Evolutionary conservation across 2,888 invertebrate species (phyloP).

Genomic region (Ditula angustiorana): DNA sequence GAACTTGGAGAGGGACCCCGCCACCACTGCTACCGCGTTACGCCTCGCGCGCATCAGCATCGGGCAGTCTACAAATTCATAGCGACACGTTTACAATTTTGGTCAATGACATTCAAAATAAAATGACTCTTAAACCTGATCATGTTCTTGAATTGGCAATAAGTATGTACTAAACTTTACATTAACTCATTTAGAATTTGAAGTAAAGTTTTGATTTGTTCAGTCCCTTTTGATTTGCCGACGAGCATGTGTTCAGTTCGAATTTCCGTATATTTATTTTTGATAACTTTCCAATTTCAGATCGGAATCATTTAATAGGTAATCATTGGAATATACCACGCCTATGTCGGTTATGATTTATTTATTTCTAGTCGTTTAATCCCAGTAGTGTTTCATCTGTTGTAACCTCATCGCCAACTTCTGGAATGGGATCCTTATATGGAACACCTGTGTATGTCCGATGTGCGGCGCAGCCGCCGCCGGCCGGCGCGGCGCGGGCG

Average conservation of each 20-base stretch:
- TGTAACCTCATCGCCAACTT: slow-evolving; percentile 58
- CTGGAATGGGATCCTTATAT: slow-evolving; percentile 66
- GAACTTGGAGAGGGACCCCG: slow-evolving; percentile 53
- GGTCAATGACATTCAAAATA: slow-evolving; percentile 46
- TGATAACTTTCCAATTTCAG: slow-evolving; percentile 82
- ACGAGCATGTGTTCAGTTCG: slow-evolving; percentile 60
- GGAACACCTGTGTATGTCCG: slow-evolving; percentile 58
- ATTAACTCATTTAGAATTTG: slow-evolving; percentile 40
- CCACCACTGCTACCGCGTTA: not conserved
- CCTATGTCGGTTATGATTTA: slow-evolving; percentile 60
- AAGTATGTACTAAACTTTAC: slow-evolving; percentile 41
- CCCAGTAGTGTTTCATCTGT: slow-evolving; percentile 69
- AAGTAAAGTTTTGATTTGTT: slow-evolving; percentile 30
- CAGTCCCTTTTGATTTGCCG: slow-evolving; percentile 48
- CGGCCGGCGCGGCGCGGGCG: slow-evolving; percentile 41
- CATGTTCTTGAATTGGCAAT: slow-evolving; percentile 46
- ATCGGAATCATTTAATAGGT: slow-evolving; percentile 86
- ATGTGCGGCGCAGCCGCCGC: slow-evolving; percentile 45
- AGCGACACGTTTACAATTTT: slow-evolving; percentile 38
- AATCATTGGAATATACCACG: slow-evolving; percentile 75
- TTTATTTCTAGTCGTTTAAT: slow-evolving; percentile 70
- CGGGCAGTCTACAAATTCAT: slow-evolving; percentile 49
- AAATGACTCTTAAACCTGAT: slow-evolving; percentile 38
- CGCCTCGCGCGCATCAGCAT: not conserved
- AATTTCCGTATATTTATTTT: slow-evolving; percentile 72